Evolutionary conservation across 2,797 vertebrate species (phyloP), one percentile per base, ranked within the genome.

Genomic region (Luscinia megarhynchos): DNA sequence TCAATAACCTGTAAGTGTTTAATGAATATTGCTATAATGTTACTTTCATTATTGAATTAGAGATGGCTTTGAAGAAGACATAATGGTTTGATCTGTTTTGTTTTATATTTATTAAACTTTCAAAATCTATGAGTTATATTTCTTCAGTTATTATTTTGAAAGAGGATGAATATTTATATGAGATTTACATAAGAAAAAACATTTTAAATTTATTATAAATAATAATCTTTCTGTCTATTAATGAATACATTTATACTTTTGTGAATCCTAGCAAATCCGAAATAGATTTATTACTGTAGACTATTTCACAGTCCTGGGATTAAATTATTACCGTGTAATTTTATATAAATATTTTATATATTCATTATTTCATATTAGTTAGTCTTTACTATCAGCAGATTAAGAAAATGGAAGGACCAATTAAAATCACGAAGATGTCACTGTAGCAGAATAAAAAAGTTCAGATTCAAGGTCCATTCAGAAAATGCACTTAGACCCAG

Each of bases 1-100:
- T 97, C 97, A 97, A 96, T 96, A 97, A 97, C 93, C 92, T 97
- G 92, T 87, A 95, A 95, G 86, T 87, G 77, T 96, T 97, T 96
- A 97, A 96, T 97, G 93, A 97, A 93, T 97, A 96, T 95, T 95
- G 77, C 93, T 96, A 76, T 90, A 93, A 96, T 90, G 88, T 94
- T 97, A 76, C 91, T 93, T 90, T 96, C 92, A 94, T 96, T 97
- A 96, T 94, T 96, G 93, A 97, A 97, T 96, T 96, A 97, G 63
- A 94, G 91, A 92, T 89, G 69, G 87, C 70, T 97, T 96, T 97
- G 89, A 87, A 94, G 38, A 94, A 95, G 94, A 94, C 74, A 91
- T 87, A 93, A 95, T 93, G 22, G 24, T 95, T 97, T 91, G 45
- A 92, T 97, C 84, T 89, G 67, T 88, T 95, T 95, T 94, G 84